Evolutionary conservation across 1,140 invertebrate species (phyloP).

Genomic region (Aleiodes sp.): DNA sequence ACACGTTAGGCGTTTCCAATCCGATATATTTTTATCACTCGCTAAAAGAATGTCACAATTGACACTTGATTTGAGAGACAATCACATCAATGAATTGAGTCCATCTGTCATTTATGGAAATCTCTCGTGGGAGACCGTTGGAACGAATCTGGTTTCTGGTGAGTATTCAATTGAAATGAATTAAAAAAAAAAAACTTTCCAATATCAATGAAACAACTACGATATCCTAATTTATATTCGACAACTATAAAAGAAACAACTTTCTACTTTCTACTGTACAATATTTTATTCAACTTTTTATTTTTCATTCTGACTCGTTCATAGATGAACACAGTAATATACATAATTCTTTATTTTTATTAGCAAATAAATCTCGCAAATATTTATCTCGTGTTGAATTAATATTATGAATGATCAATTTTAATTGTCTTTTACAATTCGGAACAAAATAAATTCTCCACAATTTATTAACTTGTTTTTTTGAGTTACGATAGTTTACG

Average conservation of each 20-base stretch:
- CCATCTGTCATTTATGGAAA: slow-evolving; percentile 87
- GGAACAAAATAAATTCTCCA: neutral
- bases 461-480: too few relatives aligned
- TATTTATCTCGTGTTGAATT: neutral
- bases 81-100: slow-evolving; percentile 80
- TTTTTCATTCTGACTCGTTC: neutral
- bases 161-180: slow-evolving; percentile 40
- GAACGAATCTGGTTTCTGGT: slow-evolving; percentile 82
- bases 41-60: slow-evolving; percentile 78
- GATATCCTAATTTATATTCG: too few relatives aligned
- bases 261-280: slow-evolving; percentile 29
- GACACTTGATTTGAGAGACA: slow-evolving; percentile 83
- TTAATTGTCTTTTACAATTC: slow-evolving; percentile 14
- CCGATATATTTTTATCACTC: slow-evolving; percentile 79
- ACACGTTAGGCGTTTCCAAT: slow-evolving; percentile 77
- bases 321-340: slow-evolving; percentile 14
- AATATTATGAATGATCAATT: neutral
- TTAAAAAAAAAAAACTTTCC: neutral
- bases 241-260: neutral
- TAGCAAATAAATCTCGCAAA: neutral
- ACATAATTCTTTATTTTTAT: slow-evolving; percentile 30
- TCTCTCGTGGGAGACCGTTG: slow-evolving; percentile 84
- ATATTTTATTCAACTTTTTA: slow-evolving; percentile 30
- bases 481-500: neutral
- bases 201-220: too few relatives aligned